Evolutionary conservation across 35 echinoderm and acorn worm species (phyloP).

Genomic region (Ptychodera flava): DNA sequence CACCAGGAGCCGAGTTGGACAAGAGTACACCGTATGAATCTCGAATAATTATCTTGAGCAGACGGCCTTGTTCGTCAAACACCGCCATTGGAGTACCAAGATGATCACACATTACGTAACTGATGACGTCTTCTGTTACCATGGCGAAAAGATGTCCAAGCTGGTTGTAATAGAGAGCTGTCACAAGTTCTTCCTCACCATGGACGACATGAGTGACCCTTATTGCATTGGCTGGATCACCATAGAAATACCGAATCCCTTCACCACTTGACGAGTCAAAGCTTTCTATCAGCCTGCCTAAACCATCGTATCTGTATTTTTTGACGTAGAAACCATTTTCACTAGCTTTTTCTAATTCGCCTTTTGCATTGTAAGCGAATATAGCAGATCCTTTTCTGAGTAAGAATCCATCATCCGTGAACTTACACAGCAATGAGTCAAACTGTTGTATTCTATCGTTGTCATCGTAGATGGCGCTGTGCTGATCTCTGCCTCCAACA

Average conservation of each 20-base stretch:
- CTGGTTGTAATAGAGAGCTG: too few relatives aligned
- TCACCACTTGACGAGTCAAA: slow-evolving; percentile 69
- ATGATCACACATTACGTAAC: slow-evolving; percentile 74
- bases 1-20: slow-evolving; percentile 44
- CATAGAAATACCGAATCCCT: slow-evolving; percentile 91
- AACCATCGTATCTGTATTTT: slow-evolving; percentile 89
- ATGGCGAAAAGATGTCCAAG: slow-evolving; percentile 67
- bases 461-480: slow-evolving; percentile 79
- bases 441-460: slow-evolving; percentile 64
- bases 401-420: slow-evolving; percentile 75
- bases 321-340: slow-evolving; percentile 70
- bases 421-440: slow-evolving; percentile 47
- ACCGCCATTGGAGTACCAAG: slow-evolving; percentile 67
- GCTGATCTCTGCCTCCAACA: slow-evolving; percentile 20
- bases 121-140: slow-evolving; percentile 33
- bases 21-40: slow-evolving; percentile 66
- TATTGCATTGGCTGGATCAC: slow-evolving; percentile 42
- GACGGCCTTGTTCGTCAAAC: slow-evolving; percentile 37
- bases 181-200: slow-evolving; percentile 38
- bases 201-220: slow-evolving; percentile 74
- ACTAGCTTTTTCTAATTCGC: slow-evolving; percentile 68
- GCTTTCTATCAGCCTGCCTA: slow-evolving; percentile 63
- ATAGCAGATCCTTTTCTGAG: slow-evolving; percentile 57
- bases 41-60: slow-evolving; percentile 45
- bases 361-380: slow-evolving; percentile 74